Base-by-base conservation (phyloP, 2,797 vertebrate genomes). In the Esox masquinongy region DNA sequence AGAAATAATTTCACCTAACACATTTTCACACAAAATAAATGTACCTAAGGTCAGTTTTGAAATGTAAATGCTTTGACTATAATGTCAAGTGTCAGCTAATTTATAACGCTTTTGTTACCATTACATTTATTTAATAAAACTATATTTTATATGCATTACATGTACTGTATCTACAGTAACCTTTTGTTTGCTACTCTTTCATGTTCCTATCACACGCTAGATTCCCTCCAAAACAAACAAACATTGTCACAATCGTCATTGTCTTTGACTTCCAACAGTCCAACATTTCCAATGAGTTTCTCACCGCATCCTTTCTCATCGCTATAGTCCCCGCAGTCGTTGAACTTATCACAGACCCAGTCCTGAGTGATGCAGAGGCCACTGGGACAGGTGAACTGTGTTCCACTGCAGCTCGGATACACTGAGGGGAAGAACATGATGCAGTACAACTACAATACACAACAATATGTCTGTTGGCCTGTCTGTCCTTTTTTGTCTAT, bases 261-360 rank as follows among this genome's bases (percentile, higher is more conserved):
- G 50, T 51, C n/a, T n/a, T 8, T 24, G n/a, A 22, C 22, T 11
- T 61, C 24, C 11, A 61, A 61, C n/a, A 3, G 56, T 9, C n/a
- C 56, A 26, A 11, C 7, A 24, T 19, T 11, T n/a, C 7, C 3
- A 77, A 22, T 12, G 4, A 36, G 17, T 78, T 67, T 63, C 92
- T 93, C 81, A 93, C 92, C 92, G 72, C 93, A 94, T 86, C 92
- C 92, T 68, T 67, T 90, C 78, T 94, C 93, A 50, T 94, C 93
- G 24, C 92, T 92, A 85, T 79, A 91, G 83, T 94, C 93, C 16
- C 92, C 91, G 51, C 93, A 94, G 86, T 94, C 93, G 0, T 94
- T 94, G 87, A 89, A 90, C 31, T 86, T 34, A 74, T 94, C 93
- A 75, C 93, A 94, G 74, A 94, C 92, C 89, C 88, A 94, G 2